Evolutionary conservation across 2,113 vertebrate species (phyloP), one percentile per base, ranked within the genome.

Genomic region (Periophthalmodon schlosseri): DNA sequence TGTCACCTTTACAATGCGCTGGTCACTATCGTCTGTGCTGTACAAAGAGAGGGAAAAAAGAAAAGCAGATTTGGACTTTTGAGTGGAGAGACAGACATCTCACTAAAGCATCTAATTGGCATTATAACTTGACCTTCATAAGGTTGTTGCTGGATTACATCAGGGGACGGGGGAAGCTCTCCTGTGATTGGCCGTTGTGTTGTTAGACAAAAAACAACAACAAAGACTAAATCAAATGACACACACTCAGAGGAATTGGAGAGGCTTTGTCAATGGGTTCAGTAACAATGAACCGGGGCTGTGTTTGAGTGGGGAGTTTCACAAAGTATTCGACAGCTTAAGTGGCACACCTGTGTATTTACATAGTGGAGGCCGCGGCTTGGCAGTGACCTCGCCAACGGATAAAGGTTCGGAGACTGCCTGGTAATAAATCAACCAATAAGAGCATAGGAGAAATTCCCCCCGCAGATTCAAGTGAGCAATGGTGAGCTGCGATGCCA

Each of bases 61-160:
- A 65, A 44, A 65, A 65, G 18, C 4, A 44, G 34, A 65, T 65
- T 65, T 65, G 1, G 34, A 36, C 56, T 60, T 78, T 60, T 60
- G 49, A 47, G 33, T 50, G 33, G 14, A 63, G 60, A 63, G 28
- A 65, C 63, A 65, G 63, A 65, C 33, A 65, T 65, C 63, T 44
- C 16, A 20, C 63, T 39, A 65, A 65, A 65, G 63, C 63, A 65
- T 65, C 63, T 65, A 65, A 65, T 65, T 65, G 63, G 63, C 63
- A 65, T 65, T 65, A 65, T 39, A 65, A 65, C 34, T 65, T 65
- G 63, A 65, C 63, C 63, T 65, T 65, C 63, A 65, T 65, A 65
- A 65, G 63, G 63, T 65, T 65, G 63, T 65, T 65, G 63, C 63
- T 65, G 34, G 63, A 65, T 65, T 65, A 36, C 63, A 65, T 65